These are phyloP conservation scores for Pseudorhiza aurosa DNA, from an alignment of 30 jellyfish, hydroid and myxozoan genomes.

Conservation along the genomic window DNA sequence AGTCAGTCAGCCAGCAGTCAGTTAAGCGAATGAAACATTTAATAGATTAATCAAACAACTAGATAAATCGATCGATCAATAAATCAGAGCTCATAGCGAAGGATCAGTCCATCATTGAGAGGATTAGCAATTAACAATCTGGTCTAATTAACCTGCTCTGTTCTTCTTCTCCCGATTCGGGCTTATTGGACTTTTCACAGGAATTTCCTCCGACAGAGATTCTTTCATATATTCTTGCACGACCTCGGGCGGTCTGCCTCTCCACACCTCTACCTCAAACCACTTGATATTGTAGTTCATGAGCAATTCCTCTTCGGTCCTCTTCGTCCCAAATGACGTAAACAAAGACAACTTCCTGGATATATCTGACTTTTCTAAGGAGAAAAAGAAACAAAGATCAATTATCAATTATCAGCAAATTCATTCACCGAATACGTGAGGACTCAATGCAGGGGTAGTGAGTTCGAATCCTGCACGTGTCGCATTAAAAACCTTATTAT, in stretches of 20 bases:
- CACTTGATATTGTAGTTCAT: constrained; percentile 76
- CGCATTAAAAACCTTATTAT: no score
- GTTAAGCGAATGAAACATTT: no score
- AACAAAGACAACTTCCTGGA: constrained; percentile 48
- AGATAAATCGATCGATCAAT: no score
- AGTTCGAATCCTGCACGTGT: no score
- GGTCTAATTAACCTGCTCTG: constrained; percentile 39
- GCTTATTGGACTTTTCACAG: constrained; percentile 35
- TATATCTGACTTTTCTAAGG: constrained; percentile 39
- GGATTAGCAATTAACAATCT: no score
- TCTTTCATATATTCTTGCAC: constrained; percentile 40
- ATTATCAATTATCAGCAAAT: neutral
- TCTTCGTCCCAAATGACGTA: constrained; percentile 59
- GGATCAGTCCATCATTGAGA: no score
- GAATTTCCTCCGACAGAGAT: constrained; percentile 9
- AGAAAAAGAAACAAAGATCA: neutral
- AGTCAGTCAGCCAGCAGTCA: no score
- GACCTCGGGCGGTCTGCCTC: constrained; percentile 67
- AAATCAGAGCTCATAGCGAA: no score
- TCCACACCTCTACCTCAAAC: constrained; percentile 92
- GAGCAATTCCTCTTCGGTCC: constrained; percentile 81
- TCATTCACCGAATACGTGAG: no score
- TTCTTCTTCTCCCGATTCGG: constrained; percentile 42
- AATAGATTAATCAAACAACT: no score
- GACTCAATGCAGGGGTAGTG: no score